Base-by-base conservation (phyloP, 2,113 vertebrate genomes). In the Phylloscopus trochiloides region DNA sequence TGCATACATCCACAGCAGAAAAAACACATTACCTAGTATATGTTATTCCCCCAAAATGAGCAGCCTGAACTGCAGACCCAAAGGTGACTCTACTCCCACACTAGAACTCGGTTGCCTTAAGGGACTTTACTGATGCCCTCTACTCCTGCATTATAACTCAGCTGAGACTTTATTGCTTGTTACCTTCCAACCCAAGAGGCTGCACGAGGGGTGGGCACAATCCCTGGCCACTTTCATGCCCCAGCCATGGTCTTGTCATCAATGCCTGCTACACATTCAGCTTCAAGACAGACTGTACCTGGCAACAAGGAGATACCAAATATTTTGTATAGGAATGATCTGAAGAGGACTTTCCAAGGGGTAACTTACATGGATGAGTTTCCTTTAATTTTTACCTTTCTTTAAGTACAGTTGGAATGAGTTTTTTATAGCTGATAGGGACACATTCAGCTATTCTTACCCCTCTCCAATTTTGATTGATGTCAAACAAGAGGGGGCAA, bases 31-130 rank as follows among this genome's bases (percentile, higher is more conserved):
- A 16, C 28, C 28, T 28, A 7, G 28, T 2, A 29, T 12, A 1
- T 1, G 6, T 61, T 29, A n/a, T 22, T 2, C 10, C 16, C 2
- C 2, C 3, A 32, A 67, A 52, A 13, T 2, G 4, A 47, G 43
- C 13, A 25, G 10, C 7, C 4, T 71, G 17, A 84, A 16, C 11
- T 45, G 11, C 15, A 19, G 57, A 21, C 54, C 36, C 36, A n/a
- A 18, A 66, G 22, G 73, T 28, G 29, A 28, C 6, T 47, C 45
- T 18, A 2, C 21, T 72, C 43, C 51, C 11, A 1, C 18, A 2
- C 38, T 61, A 9, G 9, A 72, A n/a, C 24, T 40, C 4, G 0
- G 28, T n/a, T 77, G 51, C n/a, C 42, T 40, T 32, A 16, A 48
- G 31, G 20, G 20, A 47, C 21, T 62, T 83, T 8, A 55, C 9